Evolutionary conservation across 2,888 invertebrate species (phyloP), one percentile per base, ranked within the genome.

Genomic region (Syrista parreyssii): DNA sequence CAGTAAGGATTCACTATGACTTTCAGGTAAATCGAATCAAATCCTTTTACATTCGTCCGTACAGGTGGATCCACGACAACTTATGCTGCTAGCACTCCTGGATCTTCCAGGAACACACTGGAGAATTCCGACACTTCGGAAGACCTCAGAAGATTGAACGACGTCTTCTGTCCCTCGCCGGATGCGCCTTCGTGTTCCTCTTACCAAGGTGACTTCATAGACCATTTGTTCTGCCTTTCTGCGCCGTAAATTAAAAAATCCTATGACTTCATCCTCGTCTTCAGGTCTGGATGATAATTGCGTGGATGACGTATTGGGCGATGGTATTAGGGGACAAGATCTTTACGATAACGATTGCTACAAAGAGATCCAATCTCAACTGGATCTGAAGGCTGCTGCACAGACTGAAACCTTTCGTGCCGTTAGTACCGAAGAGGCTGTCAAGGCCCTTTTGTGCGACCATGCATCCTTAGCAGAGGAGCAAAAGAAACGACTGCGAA

Each of bases 381-480:
- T 92, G 78, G 88, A 90, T 76, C 82, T 92, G 68, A 88, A 88
- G 80, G 85, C 76, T 15, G 84, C 85, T 1, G 84, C 89, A 79
- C 78, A 89, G 84, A 85, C 85, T 79, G 83, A 88, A 36, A 75
- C 83, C 31, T 84, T 86, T 4, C 82, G 85, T 75, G 83, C 85
- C 32, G 76, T 89, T 80, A 86, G 81, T 75, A 84, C 89, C 15
- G 88, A 88, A 11, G 89, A 92, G 80, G 88, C 90, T 4, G 91
- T 92, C 12, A 90, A 94, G 91, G 94, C 94, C 1, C 92, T 96
- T 76, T 89, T 94, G 68, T 91, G 91, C 23, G 95, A 95, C 86
- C 94, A 93, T 86, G 91, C 92, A 74, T 92, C 92, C 86, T 92
- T 95, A 88, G 92, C 94, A 82, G 93, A 93, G 12, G 93, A 94